Percentiles rank a stretch among this genome's conserved stretches.
Conservation (phyloP, 2,797 vertebrate species). For the Melanotaenia boesemani region DNA sequence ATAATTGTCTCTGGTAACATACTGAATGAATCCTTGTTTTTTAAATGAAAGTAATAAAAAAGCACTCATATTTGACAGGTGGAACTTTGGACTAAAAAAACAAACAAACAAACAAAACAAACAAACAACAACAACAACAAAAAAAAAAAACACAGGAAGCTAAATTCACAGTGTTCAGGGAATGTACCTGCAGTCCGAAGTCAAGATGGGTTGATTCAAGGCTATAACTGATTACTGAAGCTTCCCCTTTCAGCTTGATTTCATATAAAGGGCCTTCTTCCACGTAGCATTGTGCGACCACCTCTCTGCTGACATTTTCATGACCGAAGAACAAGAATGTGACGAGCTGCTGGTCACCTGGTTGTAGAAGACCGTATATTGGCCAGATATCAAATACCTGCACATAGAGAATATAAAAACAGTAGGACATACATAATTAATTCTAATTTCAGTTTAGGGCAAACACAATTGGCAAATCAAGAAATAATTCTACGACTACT, state of each 20-base stretch:
- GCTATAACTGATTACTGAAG: slow-evolving; percentile 85
- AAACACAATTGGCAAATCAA: too few relatives aligned
- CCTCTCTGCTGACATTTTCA: slow-evolving; percentile 72
- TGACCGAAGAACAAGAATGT: slow-evolving; percentile 89
- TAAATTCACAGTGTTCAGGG: not conserved
- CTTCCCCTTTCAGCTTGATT: slow-evolving; percentile 84
- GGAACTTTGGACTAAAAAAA: not conserved
- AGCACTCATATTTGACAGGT: not conserved
- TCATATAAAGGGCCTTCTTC: slow-evolving; percentile 89
- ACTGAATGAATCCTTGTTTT: not conserved
- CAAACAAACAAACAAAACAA: too few relatives aligned
- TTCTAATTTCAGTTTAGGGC: not conserved
- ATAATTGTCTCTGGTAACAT: not conserved
- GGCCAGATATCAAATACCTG: slow-evolving; percentile 92
- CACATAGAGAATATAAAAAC: slow-evolving; percentile 4
- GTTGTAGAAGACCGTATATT: slow-evolving; percentile 80
- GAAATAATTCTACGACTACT: too few relatives aligned
- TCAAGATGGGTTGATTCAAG: slow-evolving; percentile 81
- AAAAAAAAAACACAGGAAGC: not conserved
- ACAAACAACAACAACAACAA: too few relatives aligned
- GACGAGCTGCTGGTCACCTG: slow-evolving; percentile 81
- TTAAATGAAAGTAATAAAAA: not conserved
- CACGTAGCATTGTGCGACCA: slow-evolving; percentile 84
- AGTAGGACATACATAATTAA: not conserved
- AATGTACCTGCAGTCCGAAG: slow-evolving; percentile 87